Evolutionary conservation across 2,113 vertebrate species (phyloP).

Genomic region (Ivindomyrus marchei): DNA sequence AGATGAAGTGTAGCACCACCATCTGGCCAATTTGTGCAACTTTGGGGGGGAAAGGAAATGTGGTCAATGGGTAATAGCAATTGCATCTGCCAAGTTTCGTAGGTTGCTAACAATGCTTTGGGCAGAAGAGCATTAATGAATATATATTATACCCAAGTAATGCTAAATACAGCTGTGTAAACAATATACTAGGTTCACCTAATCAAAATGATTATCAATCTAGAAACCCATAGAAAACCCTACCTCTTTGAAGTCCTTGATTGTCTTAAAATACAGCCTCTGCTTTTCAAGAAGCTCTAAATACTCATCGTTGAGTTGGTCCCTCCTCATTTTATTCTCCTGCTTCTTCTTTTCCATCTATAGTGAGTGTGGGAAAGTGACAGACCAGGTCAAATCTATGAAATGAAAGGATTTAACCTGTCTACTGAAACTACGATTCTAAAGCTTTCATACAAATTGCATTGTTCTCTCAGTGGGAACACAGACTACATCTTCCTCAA

Average conservation of each 20-base stretch:
- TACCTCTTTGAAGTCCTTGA: constrained; percentile 99
- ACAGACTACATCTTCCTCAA: background rate
- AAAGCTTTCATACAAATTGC: background rate
- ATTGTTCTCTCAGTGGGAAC: background rate
- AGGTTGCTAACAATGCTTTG: background rate
- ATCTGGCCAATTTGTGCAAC: background rate
- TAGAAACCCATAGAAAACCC: constrained; percentile 24
- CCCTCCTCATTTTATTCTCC: constrained; percentile 96
- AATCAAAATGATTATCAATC: background rate
- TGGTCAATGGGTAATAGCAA: background rate
- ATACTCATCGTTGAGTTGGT: constrained; percentile 93
- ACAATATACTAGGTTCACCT: background rate
- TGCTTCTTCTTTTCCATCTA: constrained; percentile 98
- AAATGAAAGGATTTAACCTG: background rate
- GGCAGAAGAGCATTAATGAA: background rate
- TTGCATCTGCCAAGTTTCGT: background rate
- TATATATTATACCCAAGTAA: background rate
- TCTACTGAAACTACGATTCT: background rate
- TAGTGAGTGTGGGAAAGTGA: background rate
- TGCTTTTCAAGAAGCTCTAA: constrained; percentile 92
- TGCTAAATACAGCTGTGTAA: background rate
- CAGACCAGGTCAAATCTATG: background rate
- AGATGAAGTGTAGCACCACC: background rate
- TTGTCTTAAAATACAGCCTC: constrained; percentile 94
- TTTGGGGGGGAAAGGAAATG: background rate